These are phyloP conservation scores for Plumapathes pennacea DNA, from an alignment of 92 coral and sea anemone species.

Conservation along the genomic window DNA sequence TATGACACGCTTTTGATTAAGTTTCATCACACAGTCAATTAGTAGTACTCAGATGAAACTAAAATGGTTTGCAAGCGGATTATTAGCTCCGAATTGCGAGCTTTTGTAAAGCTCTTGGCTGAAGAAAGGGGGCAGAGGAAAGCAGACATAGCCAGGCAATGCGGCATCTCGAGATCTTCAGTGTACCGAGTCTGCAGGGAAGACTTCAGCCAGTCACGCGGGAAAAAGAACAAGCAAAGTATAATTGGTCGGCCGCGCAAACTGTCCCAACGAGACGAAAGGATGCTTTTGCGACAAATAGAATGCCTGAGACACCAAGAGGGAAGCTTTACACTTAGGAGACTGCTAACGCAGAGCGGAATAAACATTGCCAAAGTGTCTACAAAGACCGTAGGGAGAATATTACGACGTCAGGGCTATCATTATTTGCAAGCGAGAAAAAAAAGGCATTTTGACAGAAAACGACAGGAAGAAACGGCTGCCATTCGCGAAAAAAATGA, in stretches of 20 bases:
- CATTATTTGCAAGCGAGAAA: conserved; percentile 12
- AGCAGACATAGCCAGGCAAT: too few relatives aligned
- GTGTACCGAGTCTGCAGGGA: too few relatives aligned
- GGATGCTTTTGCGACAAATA: conserved; percentile 8
- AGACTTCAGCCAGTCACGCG: too few relatives aligned
- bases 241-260: conserved; percentile 19
- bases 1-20: too few relatives aligned
- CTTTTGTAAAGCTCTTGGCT: too few relatives aligned
- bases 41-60: too few relatives aligned
- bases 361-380: conserved; percentile 3
- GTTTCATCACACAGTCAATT: too few relatives aligned
- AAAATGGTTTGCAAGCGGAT: too few relatives aligned
- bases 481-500: conserved; percentile 2
- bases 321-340: conserved; percentile 17
- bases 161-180: too few relatives aligned
- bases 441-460: conserved; percentile 7
- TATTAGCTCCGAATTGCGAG: too few relatives aligned
- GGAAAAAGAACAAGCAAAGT: too few relatives aligned
- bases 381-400: conserved; percentile 9
- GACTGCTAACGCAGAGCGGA: conserved; percentile 15
- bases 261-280: conserved; percentile 7
- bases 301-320: conserved; percentile 4
- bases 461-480: conserved; percentile 7
- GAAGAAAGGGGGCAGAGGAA: too few relatives aligned
- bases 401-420: conserved; percentile 13